phyloP scores from a whole-genome alignment of 2,888 invertebrate genomes.

The Crossocerus cetratus region DNA sequence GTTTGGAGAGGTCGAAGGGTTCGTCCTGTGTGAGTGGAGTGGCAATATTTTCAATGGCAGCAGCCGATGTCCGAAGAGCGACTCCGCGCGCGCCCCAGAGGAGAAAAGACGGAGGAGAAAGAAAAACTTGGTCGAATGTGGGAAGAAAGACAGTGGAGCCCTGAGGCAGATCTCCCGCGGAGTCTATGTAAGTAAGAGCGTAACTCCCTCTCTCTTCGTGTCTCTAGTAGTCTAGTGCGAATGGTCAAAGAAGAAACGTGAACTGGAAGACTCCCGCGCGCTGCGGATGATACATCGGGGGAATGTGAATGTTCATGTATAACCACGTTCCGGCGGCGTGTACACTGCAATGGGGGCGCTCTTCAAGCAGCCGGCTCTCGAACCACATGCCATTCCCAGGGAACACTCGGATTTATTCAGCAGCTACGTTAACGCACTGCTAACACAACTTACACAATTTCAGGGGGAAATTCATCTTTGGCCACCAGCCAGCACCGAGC shows the following conservation, averaged over 20 bases:
- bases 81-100: slow-evolving; percentile 24
- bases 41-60: slow-evolving; percentile 57
- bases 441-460: too few species aligned
- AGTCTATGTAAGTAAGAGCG: too few species aligned
- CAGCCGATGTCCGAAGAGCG: slow-evolving; percentile 49
- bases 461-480: too few species aligned
- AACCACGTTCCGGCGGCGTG: too few species aligned
- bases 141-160: slow-evolving; percentile 27
- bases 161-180: slow-evolving; percentile 37
- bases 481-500: too few species aligned
- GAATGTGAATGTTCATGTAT: background rate
- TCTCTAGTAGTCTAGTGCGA: too few species aligned
- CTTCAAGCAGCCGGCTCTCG: too few species aligned
- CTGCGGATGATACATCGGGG: slow-evolving; percentile 37
- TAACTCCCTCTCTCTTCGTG: too few species aligned
- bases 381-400: too few species aligned
- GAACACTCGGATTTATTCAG: too few species aligned
- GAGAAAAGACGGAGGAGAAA: slow-evolving; percentile 17
- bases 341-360: too few species aligned
- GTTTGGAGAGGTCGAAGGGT: background rate
- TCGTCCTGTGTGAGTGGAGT: slow-evolving; percentile 16
- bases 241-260: slow-evolving; percentile 28
- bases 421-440: too few species aligned
- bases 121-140: slow-evolving; percentile 26
- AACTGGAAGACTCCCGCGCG: slow-evolving; percentile 31